Conservation (phyloP, 2,797 vertebrate genomes). For the Carcharodon carcharias region DNA sequence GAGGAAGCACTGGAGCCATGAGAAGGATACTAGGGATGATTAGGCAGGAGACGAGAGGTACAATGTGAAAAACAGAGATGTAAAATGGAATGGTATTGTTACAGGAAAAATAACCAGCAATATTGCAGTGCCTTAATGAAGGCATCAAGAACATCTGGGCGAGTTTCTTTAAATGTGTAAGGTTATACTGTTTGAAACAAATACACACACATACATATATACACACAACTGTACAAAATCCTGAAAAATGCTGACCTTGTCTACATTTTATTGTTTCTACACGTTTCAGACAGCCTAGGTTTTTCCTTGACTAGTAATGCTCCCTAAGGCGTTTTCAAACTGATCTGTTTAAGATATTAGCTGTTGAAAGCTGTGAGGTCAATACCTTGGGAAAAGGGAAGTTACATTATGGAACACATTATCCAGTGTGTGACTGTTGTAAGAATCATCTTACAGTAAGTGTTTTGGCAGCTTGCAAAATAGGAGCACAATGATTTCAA, state of each 20-base stretch:
- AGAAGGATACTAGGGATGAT: background rate
- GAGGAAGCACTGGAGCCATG: background rate
- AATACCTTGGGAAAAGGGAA: conserved; percentile 36
- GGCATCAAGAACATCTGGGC: background rate
- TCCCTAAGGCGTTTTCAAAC: conserved; percentile 32
- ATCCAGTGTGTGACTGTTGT: conserved; percentile 31
- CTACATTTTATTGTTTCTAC: conserved; percentile 23
- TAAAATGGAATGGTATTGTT: background rate
- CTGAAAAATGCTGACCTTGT: conserved; percentile 20
- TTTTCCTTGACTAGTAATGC: conserved; percentile 13
- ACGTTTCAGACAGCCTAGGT: conserved; percentile 29
- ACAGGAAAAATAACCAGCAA: background rate
- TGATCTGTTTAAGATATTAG: conserved; percentile 37
- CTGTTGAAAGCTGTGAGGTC: conserved; percentile 26
- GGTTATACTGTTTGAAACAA: background rate
- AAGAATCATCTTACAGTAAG: conserved; percentile 36
- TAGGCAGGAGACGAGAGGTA: background rate
- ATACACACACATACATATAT: background rate
- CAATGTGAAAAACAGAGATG: background rate
- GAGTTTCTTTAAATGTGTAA: background rate
- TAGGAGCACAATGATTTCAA: conserved; percentile 25
- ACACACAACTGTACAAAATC: background rate
- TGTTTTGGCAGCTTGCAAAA: conserved; percentile 36
- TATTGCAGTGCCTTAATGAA: background rate
- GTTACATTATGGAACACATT: conserved; percentile 37